A percentile compares a stretch with the other conserved stretches of the same genome.
Evolutionary conservation across 1,140 invertebrate species (phyloP).

Genomic region (Caenorhabditis latens): DNA sequence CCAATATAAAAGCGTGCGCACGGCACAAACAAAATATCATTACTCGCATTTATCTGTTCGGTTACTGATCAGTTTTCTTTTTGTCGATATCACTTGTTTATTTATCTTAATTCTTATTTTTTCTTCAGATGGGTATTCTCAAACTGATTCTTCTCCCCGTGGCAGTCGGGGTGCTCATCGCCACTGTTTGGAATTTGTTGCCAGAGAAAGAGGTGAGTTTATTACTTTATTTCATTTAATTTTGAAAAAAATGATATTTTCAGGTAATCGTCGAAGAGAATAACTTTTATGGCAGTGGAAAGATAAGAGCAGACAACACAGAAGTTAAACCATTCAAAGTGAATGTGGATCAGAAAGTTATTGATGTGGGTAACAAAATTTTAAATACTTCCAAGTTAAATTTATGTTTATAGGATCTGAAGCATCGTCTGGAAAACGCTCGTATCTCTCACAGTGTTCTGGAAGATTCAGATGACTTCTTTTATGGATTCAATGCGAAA

Average conservation of each 20-base stretch:
- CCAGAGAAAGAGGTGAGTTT: slow-evolving; percentile 22
- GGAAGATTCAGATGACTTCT: slow-evolving; percentile 82
- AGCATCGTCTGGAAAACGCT: slow-evolving; percentile 81
- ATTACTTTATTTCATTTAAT: no score
- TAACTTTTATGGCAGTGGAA: slow-evolving; percentile 28
- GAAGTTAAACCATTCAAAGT: slow-evolving; percentile 61
- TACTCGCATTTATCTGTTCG: background rate
- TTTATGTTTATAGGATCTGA: slow-evolving; percentile 80
- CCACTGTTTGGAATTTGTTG: slow-evolving; percentile 20
- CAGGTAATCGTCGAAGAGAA: slow-evolving; percentile 32
- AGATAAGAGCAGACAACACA: slow-evolving; percentile 14
- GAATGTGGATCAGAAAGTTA: slow-evolving; percentile 44
- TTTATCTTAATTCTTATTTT: background rate
- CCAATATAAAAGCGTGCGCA: slow-evolving; percentile 24
- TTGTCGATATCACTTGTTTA: background rate
- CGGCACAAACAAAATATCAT: slow-evolving; percentile 40
- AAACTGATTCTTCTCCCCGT: slow-evolving; percentile 33
- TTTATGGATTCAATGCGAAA: slow-evolving; percentile 85
- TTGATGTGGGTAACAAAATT: slow-evolving; percentile 24
- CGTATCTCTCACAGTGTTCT: slow-evolving; percentile 81
- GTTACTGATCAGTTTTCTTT: background rate
- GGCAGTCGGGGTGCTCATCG: slow-evolving; percentile 26
- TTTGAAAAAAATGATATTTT: background rate
- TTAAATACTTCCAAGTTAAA: no score
- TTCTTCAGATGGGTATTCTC: slow-evolving; percentile 32